These are phyloP conservation scores for Cynaeus angustus DNA, from an alignment of 2,888 invertebrate genomes.

Conservation along the genomic window DNA sequence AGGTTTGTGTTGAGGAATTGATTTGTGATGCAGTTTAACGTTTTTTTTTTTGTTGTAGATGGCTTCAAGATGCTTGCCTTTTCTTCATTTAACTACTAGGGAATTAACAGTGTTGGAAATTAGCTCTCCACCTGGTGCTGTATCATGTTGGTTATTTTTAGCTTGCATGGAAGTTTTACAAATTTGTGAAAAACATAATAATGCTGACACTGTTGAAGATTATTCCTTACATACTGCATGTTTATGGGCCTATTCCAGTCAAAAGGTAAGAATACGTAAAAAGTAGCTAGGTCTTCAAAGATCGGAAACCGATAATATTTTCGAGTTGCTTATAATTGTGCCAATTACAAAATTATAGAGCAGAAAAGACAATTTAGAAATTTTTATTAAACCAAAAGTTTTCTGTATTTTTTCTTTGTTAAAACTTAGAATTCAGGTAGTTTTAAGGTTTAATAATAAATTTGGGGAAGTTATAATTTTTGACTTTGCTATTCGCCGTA, in stretches of 20 bases:
- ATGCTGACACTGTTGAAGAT: constrained; percentile 80
- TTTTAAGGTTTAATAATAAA: no score
- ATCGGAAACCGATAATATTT: no score
- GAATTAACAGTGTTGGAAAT: constrained; percentile 90
- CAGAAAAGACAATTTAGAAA: no score
- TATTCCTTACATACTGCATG: constrained; percentile 91
- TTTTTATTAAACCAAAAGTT: no score
- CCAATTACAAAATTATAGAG: no score
- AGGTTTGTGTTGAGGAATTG: constrained; percentile 72
- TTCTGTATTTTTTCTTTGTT: no score
- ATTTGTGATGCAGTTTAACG: constrained; percentile 11
- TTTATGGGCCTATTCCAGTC: constrained; percentile 89
- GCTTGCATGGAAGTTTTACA: constrained; percentile 90
- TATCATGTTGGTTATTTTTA: constrained; percentile 94
- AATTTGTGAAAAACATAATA: constrained; percentile 82
- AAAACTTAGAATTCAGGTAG: no score
- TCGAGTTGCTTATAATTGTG: no score
- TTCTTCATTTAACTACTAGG: constrained; percentile 91
- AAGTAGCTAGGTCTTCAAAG: no score
- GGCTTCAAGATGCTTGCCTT: constrained; percentile 90
- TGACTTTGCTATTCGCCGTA: no score
- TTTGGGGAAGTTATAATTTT: no score
- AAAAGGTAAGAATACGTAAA: constrained; percentile 61
- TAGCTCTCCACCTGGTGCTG: constrained; percentile 85
- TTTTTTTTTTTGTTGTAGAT: constrained; percentile 73